A percentile compares a stretch with the other conserved stretches of the same genome.
These are phyloP conservation scores for Polyommatus iphigenia DNA, from an alignment of 2,888 invertebrate species.

Conservation along the genomic window DNA sequence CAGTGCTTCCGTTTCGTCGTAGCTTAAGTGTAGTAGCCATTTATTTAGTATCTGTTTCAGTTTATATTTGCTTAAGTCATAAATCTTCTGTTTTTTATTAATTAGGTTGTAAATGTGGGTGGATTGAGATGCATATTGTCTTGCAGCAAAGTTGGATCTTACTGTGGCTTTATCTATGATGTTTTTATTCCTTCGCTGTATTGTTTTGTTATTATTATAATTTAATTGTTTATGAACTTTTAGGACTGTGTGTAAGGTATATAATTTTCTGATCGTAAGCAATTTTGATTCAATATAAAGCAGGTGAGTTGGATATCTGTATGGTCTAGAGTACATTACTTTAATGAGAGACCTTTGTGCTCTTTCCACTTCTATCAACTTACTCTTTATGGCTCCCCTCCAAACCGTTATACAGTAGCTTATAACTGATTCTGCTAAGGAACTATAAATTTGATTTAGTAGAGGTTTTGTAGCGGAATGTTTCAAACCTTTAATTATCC, in stretches of 20 bases:
- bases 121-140: slow-evolving; percentile 1
- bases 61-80: neutral
- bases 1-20: too few species aligned
- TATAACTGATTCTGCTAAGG: slow-evolving; percentile 8
- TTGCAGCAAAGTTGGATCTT: neutral
- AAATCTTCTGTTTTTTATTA: neutral
- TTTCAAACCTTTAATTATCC: neutral
- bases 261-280: slow-evolving; percentile 5
- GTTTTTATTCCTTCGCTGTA: neutral
- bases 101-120: neutral
- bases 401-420: neutral
- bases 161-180: neutral
- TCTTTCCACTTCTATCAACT: neutral
- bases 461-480: neutral
- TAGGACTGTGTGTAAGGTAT: neutral
- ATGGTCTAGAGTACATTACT: neutral
- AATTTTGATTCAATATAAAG: slow-evolving; percentile 5
- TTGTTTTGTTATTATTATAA: neutral
- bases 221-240: neutral
- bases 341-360: neutral
- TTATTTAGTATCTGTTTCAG: neutral
- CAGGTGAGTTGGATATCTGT: slow-evolving; percentile 8
- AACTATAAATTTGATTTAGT: neutral
- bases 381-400: neutral
- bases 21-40: too few species aligned